A percentile compares a stretch with the other conserved stretches of the same genome.
Conservation (phyloP, 2,113 vertebrate species). For the Eleginops maclovinus region DNA sequence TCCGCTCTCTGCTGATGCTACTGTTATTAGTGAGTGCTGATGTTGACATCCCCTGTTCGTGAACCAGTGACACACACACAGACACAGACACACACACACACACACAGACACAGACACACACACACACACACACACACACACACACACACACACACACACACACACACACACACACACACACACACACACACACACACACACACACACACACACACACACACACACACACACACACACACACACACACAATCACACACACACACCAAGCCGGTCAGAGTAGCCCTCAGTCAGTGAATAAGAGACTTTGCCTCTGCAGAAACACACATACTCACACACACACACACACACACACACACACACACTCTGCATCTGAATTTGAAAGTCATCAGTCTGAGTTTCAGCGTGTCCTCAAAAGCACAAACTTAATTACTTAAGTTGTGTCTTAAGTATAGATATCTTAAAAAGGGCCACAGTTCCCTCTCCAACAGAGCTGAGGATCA, state of each 20-base stretch:
- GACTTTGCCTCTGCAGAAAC: slow-evolving; percentile 16
- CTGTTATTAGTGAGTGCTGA: slow-evolving; percentile 69
- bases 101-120: slow-evolving; percentile 13
- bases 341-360: not conserved
- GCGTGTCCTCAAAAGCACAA: too few species aligned
- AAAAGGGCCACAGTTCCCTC: too few species aligned
- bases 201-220: slow-evolving; percentile 10
- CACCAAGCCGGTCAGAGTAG: slow-evolving; percentile 11
- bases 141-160: slow-evolving; percentile 20
- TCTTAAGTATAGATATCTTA: too few species aligned
- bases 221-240: slow-evolving; percentile 22
- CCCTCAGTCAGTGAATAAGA: slow-evolving; percentile 37
- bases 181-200: slow-evolving; percentile 22
- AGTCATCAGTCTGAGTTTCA: not conserved
- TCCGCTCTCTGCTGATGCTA: slow-evolving; percentile 68
- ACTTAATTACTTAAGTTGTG: too few species aligned
- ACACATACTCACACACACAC: not conserved
- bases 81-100: slow-evolving; percentile 18
- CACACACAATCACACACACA: too few species aligned
- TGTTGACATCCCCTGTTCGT: slow-evolving; percentile 55
- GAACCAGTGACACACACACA: not conserved
- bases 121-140: slow-evolving; percentile 23
- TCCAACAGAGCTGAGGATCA: too few species aligned
- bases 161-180: not conserved
- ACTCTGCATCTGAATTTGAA: not conserved